Conservation (phyloP, 1,140 invertebrate genomes). For the Tetranychus cinnabarinus region DNA sequence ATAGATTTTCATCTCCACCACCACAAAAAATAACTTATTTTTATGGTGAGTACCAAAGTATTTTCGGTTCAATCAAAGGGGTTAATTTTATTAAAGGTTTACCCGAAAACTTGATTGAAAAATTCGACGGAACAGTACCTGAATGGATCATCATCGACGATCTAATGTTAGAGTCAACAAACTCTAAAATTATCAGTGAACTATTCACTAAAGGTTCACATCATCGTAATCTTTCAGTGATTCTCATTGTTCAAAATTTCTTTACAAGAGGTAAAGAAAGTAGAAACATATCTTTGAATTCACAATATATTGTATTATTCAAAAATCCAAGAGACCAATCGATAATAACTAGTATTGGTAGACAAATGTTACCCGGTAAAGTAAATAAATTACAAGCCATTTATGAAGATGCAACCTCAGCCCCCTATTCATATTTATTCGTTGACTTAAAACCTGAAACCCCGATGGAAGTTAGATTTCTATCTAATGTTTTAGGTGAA, state of each 20-base stretch:
- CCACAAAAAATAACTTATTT: too few species aligned
- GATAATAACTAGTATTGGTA: not conserved
- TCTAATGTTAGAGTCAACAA: not conserved
- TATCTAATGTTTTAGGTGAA: not conserved
- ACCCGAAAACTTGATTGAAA: too few species aligned
- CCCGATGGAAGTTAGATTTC: not conserved
- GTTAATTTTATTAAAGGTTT: too few species aligned
- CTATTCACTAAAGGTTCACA: not conserved
- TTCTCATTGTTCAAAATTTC: not conserved
- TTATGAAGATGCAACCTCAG: not conserved
- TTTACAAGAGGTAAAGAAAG: not conserved
- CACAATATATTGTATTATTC: not conserved
- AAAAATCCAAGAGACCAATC: not conserved
- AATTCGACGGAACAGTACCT: not conserved
- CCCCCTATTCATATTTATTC: not conserved
- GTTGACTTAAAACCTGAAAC: not conserved
- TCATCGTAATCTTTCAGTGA: not conserved
- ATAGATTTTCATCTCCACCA: too few species aligned
- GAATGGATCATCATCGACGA: conserved; percentile 2
- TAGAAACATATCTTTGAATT: not conserved
- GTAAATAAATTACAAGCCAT: not conserved
- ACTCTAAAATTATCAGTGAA: not conserved
- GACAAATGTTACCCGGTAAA: not conserved
- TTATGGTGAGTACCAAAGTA: too few species aligned
- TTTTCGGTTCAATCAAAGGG: too few species aligned